phyloP scores from a whole-genome alignment of 2,888 invertebrate species.

The Halictus ligatus region DNA sequence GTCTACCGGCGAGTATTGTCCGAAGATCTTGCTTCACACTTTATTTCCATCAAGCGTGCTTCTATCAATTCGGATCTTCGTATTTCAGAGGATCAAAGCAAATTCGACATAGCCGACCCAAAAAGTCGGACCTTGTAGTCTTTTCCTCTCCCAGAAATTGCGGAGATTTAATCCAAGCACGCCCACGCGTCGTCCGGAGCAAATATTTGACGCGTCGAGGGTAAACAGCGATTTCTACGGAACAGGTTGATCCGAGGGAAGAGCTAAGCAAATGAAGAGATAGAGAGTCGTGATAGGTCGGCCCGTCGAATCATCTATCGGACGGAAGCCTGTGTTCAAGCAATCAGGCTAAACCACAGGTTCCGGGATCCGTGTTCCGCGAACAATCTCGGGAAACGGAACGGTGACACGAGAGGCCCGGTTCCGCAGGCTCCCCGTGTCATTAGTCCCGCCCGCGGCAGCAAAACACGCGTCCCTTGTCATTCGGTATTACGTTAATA shows the following conservation, averaged over 20 bases:
- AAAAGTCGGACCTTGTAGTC: too few species aligned
- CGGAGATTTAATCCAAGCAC: neutral
- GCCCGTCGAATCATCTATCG: neutral
- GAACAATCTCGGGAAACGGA: conserved; percentile 17
- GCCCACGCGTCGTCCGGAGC: neutral
- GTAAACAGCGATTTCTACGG: neutral
- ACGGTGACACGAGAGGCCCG: conserved; percentile 17
- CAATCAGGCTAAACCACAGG: neutral
- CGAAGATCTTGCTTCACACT: too few species aligned
- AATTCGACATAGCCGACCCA: too few species aligned
- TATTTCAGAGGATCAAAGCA: too few species aligned
- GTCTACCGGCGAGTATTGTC: too few species aligned
- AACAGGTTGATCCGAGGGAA: neutral
- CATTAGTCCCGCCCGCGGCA: conserved; percentile 1
- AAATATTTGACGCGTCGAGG: neutral
- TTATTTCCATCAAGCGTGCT: too few species aligned
- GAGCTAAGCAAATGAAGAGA: neutral
- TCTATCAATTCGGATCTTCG: too few species aligned
- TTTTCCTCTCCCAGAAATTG: too few species aligned
- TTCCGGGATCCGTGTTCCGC: conserved; percentile 2
- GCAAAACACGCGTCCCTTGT: conserved; percentile 8
- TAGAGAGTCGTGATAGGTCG: neutral
- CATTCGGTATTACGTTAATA: conserved; percentile 15
- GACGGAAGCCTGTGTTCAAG: neutral
- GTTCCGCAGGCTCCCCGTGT: neutral